Conservation (phyloP, 2,797 vertebrate species). For the Huso huso region DNA sequence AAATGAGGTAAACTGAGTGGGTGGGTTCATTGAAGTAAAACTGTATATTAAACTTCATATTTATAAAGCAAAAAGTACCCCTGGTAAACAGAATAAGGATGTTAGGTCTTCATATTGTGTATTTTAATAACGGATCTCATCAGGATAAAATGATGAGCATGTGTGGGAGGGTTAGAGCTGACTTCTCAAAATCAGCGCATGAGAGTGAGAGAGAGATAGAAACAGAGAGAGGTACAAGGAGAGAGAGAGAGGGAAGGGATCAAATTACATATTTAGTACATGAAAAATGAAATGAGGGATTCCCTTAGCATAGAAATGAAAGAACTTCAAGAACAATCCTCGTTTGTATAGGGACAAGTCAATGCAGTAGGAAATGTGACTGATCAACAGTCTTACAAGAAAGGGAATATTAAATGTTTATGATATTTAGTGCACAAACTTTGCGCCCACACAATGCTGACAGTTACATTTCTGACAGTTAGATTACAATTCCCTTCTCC, state of each 20-base stretch:
- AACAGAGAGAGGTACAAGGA: no score
- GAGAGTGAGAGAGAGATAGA: no score
- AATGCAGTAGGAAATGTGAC: background rate
- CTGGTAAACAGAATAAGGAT: background rate
- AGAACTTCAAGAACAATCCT: slow-evolving; percentile 1
- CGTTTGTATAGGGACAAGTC: background rate
- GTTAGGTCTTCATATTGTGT: background rate
- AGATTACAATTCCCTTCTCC: background rate
- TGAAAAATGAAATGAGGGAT: slow-evolving; percentile 9
- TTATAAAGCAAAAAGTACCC: background rate
- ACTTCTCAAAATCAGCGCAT: background rate
- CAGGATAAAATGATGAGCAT: background rate
- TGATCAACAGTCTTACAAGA: background rate
- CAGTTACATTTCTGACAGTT: background rate
- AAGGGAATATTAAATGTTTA: slow-evolving; percentile 1
- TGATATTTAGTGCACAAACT: background rate
- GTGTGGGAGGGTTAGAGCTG: background rate
- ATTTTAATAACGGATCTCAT: background rate
- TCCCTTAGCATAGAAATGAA: slow-evolving; percentile 1
- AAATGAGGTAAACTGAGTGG: no score
- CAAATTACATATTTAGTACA: slow-evolving; percentile 7
- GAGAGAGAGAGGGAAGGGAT: background rate
- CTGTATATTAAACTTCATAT: slow-evolving; percentile 3
- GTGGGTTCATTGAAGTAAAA: background rate
- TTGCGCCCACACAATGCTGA: background rate